These are phyloP conservation scores for Cheilosia scutellata DNA, from an alignment of 2,888 invertebrate genomes.

Conservation along the genomic window DNA sequence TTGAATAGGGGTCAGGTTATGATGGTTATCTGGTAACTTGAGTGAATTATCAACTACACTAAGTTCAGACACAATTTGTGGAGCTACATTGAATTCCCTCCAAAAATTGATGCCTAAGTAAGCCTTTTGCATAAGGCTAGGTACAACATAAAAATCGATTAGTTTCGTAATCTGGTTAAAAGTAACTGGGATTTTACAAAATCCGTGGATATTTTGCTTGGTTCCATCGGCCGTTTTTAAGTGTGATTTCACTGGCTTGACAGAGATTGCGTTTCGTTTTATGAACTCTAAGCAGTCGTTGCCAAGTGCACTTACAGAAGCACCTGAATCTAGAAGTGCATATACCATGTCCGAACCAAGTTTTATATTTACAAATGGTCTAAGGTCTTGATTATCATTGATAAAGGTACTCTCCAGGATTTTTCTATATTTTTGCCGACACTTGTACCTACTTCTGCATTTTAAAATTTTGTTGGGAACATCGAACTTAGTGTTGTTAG, in stretches of 20 bases:
- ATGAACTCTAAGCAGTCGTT: neutral
- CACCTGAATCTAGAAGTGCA: neutral
- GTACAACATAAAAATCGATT: neutral
- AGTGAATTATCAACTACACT: neutral
- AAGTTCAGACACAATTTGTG: conserved; percentile 10
- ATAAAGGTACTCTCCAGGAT: neutral
- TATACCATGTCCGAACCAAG: neutral
- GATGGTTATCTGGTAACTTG: neutral
- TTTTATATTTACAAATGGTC: neutral
- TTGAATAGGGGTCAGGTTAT: neutral
- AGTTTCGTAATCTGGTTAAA: neutral
- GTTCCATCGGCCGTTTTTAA: conserved; percentile 4
- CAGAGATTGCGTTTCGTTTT: neutral
- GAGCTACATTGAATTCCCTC: conserved; percentile 3
- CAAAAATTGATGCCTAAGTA: conserved; percentile 5
- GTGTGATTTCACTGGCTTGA: neutral
- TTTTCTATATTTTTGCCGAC: neutral
- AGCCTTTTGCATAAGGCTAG: conserved; percentile 2
- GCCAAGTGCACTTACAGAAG: neutral
- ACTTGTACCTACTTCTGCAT: neutral
- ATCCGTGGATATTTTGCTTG: neutral
- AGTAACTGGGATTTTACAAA: neutral
- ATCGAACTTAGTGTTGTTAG: neutral
- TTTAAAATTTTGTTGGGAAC: neutral
- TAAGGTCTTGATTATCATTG: neutral